Percentiles rank a stretch among this genome's conserved stretches.
These are phyloP conservation scores for Agrilus cyanescens DNA, from an alignment of 2,888 invertebrate genomes.

Conservation along the genomic window DNA sequence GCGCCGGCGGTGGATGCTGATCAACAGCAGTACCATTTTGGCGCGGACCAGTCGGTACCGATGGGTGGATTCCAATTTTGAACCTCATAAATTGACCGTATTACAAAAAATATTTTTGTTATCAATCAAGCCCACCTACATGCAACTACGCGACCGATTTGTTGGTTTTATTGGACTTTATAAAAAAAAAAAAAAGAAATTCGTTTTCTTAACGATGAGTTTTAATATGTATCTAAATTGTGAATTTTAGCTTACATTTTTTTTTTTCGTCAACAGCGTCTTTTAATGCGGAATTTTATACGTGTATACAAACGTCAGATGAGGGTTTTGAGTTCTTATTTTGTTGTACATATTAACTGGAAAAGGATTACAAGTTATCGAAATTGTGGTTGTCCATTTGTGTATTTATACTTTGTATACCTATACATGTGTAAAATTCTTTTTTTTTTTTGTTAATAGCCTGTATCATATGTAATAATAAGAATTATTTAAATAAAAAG, in stretches of 20 bases:
- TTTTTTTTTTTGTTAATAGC: constrained; percentile 27
- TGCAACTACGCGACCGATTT: too few relatives aligned
- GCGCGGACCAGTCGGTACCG: constrained; percentile 58
- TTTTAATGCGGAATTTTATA: constrained; percentile 16
- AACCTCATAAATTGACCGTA: constrained; percentile 6
- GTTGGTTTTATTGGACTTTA: too few relatives aligned
- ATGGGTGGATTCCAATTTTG: constrained; percentile 76
- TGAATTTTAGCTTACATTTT: too few relatives aligned
- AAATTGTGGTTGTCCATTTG: too few relatives aligned
- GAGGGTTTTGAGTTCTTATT: background rate
- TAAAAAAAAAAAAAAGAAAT: too few relatives aligned
- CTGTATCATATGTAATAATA: constrained; percentile 27
- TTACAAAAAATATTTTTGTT: too few relatives aligned
- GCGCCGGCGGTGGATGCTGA: constrained; percentile 66
- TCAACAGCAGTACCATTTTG: constrained; percentile 61
- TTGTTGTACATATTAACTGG: too few relatives aligned
- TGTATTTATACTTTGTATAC: background rate
- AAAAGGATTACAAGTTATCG: too few relatives aligned
- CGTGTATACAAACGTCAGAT: constrained; percentile 15
- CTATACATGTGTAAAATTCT: constrained; percentile 27
- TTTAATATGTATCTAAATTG: too few relatives aligned
- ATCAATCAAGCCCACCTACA: too few relatives aligned
- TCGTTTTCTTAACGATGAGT: too few relatives aligned
- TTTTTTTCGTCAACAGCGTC: background rate
- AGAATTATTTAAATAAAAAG: constrained; percentile 9